These are phyloP conservation scores for Hypselothyrea guttata DNA, from an alignment of 2,888 invertebrate genomes.

Conservation along the genomic window DNA sequence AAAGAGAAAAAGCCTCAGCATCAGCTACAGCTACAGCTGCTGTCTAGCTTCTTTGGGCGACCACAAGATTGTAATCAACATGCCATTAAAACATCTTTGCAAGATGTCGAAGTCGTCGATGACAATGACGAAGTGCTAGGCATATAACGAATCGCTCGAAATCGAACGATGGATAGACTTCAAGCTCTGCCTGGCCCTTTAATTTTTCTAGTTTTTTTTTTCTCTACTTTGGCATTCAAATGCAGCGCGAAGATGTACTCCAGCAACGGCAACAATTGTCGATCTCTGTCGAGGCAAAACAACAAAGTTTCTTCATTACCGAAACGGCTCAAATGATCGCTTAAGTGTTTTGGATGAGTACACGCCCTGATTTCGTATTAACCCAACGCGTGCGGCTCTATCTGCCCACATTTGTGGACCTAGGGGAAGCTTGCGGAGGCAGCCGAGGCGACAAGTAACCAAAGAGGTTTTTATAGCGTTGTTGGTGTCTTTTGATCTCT, in stretches of 20 bases:
- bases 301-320: slow-evolving; percentile 71
- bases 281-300: slow-evolving; percentile 11
- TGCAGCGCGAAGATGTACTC: slow-evolving; percentile 65
- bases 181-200: slow-evolving; percentile 17
- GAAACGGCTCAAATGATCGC: slow-evolving; percentile 44
- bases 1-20: slow-evolving; percentile 44
- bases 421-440: background rate
- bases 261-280: slow-evolving; percentile 7
- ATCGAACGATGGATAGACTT: slow-evolving; percentile 42
- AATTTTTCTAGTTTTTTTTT: slow-evolving; percentile 38
- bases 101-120: slow-evolving; percentile 74
- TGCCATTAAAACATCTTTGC: slow-evolving; percentile 78
- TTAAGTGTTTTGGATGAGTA: slow-evolving; percentile 78
- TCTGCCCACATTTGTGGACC: background rate
- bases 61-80: slow-evolving; percentile 79
- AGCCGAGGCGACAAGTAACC: slow-evolving; percentile 31
- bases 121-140: slow-evolving; percentile 72
- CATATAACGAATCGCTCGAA: slow-evolving; percentile 67
- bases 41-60: slow-evolving; percentile 34
- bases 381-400: slow-evolving; percentile 58
- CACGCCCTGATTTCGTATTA: slow-evolving; percentile 71
- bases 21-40: background rate
- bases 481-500: slow-evolving; percentile 14
- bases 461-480: slow-evolving; percentile 28
- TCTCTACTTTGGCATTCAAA: slow-evolving; percentile 72